Evolutionary conservation across 2,797 vertebrate species (phyloP).

Genomic region (Takifugu ocellatus): DNA sequence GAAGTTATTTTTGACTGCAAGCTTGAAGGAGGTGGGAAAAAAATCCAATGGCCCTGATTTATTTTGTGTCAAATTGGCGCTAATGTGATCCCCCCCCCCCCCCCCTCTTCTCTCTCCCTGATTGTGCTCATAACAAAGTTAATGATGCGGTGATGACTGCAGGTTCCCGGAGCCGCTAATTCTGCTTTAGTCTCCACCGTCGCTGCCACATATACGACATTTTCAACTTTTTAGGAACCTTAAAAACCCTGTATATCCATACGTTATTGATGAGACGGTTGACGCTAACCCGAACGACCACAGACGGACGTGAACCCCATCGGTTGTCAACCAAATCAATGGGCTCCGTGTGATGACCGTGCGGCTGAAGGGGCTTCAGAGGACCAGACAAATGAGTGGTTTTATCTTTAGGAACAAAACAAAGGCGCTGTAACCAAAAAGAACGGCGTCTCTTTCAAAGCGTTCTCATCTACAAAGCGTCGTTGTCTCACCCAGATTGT

Average conservation of each 20-base stretch:
- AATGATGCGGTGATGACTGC: slow-evolving; percentile 23
- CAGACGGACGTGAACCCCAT: too few relatives aligned
- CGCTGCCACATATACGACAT: too few relatives aligned
- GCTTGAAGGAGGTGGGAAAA: slow-evolving; percentile 11
- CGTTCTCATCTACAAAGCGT: too few relatives aligned
- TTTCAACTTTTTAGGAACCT: too few relatives aligned
- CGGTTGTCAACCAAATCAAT: too few relatives aligned
- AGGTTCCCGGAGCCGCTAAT: slow-evolving; percentile 11
- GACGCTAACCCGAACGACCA: too few relatives aligned
- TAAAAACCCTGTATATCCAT: too few relatives aligned
- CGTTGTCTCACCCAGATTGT: slow-evolving; percentile 12
- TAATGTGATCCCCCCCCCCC: slow-evolving; percentile 1
- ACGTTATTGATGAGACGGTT: too few relatives aligned
- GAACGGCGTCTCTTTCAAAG: slow-evolving; percentile 1
- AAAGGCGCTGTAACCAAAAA: background rate
- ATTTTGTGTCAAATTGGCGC: slow-evolving; percentile 18
- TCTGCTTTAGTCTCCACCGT: too few relatives aligned
- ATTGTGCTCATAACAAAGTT: slow-evolving; percentile 12
- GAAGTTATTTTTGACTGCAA: slow-evolving; percentile 9
- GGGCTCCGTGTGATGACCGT: too few relatives aligned
- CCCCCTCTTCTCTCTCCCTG: background rate
- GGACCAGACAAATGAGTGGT: too few relatives aligned
- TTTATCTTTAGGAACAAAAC: background rate
- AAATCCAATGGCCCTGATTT: slow-evolving; percentile 4
- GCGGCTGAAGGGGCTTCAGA: too few relatives aligned